Evolutionary conservation across 2,888 invertebrate genomes (phyloP), one percentile per base, ranked within the genome.

Genomic region (Hartigia nigra): DNA sequence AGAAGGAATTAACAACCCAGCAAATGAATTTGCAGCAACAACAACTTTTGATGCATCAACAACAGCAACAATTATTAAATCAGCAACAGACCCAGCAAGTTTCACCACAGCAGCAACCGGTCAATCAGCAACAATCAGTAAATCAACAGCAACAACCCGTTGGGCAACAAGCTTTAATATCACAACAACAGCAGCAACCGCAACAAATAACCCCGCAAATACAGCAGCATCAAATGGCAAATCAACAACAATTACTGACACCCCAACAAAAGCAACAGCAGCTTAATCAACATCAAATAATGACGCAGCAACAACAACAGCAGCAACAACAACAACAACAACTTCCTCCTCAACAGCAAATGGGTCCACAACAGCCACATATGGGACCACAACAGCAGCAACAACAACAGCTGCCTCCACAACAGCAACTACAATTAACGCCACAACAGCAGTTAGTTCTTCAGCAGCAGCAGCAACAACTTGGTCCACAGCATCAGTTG

Each of bases 11-110:
- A 77, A 82, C 89, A 39, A 85, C 87, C 12, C 87, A 78, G 84
- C 88, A 79, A 87, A 89, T 79, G 84, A 91, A 81, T 83, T 85
- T 84, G 23, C 93, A 92, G 82, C 93, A 92, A 86, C 92, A 92
- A 78, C 86, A 72, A 23, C 72, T 31, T 12, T 55, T 86, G 74
- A 86, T 87, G 31, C 90, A 85, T 34, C 85, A 81, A 77, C 86
- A 86, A 76, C 84, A 81, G 77, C 84, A 84, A 78, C 84, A 84
- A 81, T 84, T 77, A 81, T 84, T 77, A 78, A 84, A 85, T 31
- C 86, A 86, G 76, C 84, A 86, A 72, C 84, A 84, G n/a, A n/a
- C n/a, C n/a, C n/a, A n/a, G n/a, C n/a, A n/a, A n/a, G n/a, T n/a
- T n/a, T n/a, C n/a, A 77, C 86, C 86, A 76, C 84, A 81, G 77